A percentile compares a stretch with the other conserved stretches of the same genome.
Conservation (phyloP, 2,113 vertebrate genomes). For the Hippoglossus stenolepis region DNA sequence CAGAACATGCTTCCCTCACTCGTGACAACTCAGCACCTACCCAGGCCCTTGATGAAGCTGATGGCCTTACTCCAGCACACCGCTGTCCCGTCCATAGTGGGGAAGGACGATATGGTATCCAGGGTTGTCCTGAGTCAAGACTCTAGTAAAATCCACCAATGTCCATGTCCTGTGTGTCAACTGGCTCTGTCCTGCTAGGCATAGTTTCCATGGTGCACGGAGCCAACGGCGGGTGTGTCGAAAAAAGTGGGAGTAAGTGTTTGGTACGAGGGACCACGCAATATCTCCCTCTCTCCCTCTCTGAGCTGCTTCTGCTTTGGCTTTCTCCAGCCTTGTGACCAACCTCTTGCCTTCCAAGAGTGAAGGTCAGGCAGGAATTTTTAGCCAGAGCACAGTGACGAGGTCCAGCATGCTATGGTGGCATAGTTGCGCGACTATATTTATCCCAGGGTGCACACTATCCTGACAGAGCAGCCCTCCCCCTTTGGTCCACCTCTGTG, state of each 20-base stretch:
- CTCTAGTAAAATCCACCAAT: constrained; percentile 55
- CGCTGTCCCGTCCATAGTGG: constrained; percentile 89
- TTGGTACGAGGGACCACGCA: constrained; percentile 51
- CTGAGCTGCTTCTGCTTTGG: constrained; percentile 47
- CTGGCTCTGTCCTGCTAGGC: constrained; percentile 56
- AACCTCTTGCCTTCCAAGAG: constrained; percentile 83
- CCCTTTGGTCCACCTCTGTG: constrained; percentile 80
- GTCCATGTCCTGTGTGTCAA: constrained; percentile 47
- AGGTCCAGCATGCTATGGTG: constrained; percentile 85
- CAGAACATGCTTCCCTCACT: constrained; percentile 44
- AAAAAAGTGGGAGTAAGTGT: constrained; percentile 63
- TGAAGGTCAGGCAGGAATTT: constrained; percentile 91
- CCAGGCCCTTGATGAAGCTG: constrained; percentile 94
- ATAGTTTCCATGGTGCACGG: constrained; percentile 64
- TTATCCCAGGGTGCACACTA: constrained; percentile 92
- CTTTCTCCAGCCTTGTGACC: constrained; percentile 76
- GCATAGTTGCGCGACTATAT: constrained; percentile 90
- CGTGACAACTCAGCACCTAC: constrained; percentile 84
- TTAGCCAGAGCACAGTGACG: constrained; percentile 89
- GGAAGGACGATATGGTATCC: constrained; percentile 71
- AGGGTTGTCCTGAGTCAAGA: constrained; percentile 51
- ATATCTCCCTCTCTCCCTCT: constrained; percentile 16
- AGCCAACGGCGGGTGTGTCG: constrained; percentile 49
- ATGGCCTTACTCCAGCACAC: constrained; percentile 94
- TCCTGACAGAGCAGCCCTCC: constrained; percentile 86